These are phyloP conservation scores for Melanogrammus aeglefinus DNA, from an alignment of 2,797 vertebrate genomes.

Conservation along the genomic window DNA sequence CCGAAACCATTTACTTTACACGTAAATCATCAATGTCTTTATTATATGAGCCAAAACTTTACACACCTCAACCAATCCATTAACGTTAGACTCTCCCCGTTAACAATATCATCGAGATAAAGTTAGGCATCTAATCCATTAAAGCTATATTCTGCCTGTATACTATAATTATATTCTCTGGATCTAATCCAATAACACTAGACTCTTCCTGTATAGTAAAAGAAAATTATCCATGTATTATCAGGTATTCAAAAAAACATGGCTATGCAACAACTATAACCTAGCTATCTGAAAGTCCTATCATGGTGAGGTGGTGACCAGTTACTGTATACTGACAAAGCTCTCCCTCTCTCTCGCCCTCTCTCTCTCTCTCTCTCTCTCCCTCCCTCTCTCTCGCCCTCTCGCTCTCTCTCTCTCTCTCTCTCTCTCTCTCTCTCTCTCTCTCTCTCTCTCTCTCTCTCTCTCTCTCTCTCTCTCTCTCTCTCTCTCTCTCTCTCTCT, in stretches of 20 bases:
- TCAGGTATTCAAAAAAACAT: neutral
- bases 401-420: too few relatives aligned
- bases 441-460: too few relatives aligned
- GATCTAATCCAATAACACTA: slow-evolving; percentile 23
- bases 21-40: slow-evolving; percentile 14
- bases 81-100: slow-evolving; percentile 14
- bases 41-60: slow-evolving; percentile 32
- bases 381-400: too few relatives aligned
- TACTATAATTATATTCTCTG: slow-evolving; percentile 6
- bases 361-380: too few relatives aligned
- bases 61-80: slow-evolving; percentile 27
- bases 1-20: slow-evolving; percentile 52
- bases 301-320: neutral
- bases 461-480: too few relatives aligned
- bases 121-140: slow-evolving; percentile 16
- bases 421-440: too few relatives aligned
- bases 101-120: neutral
- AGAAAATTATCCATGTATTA: neutral
- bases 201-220: slow-evolving; percentile 13
- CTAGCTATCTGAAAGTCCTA: neutral
- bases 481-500: too few relatives aligned
- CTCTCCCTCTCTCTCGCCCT: too few relatives aligned
- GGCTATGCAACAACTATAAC: neutral
- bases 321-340: too few relatives aligned
- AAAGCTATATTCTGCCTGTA: slow-evolving; percentile 6